Base-by-base conservation (phyloP, 2,113 vertebrate species). In the Galeopterus variegatus region DNA sequence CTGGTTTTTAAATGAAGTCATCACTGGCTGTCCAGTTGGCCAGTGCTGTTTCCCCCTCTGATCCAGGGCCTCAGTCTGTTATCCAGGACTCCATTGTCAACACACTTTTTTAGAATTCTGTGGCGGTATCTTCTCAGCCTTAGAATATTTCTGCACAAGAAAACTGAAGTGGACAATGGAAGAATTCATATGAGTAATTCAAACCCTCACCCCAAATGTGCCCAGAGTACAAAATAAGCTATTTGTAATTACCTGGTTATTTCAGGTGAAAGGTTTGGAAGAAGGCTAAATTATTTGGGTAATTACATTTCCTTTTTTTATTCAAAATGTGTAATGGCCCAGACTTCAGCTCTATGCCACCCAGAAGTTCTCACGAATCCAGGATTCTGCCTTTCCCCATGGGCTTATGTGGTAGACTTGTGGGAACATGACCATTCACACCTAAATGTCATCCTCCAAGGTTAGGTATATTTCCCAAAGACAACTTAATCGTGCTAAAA, bases 221-320 rank as follows among this genome's bases (percentile, higher is more conserved):
- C 64, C 31, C n/a, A 72, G 79, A 95, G 92, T 76, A 97, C 84
- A 96, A 96, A 97, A 87, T 70, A 95, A 92, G 60, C 70, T 88
- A 77, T 82, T 93, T 86, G 92, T 85, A 94, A 94, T 97, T 88
- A 89, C 93, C 94, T 93, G 88, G 93, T 96, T 98, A 92, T 96
- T 96, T 96, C 85, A 73, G 50, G 58, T 94, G 82, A 96, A 77
- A 96, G 93, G n/a, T 95, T 91, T 96, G 65, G 58, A 84, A 82
- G 96, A 92, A 94, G 58, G 24, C 82, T 75, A 94, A 89, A 93
- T 93, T 91, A 93, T 96, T 54, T 96, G 85, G 87, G 31, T 65
- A 96, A 85, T 96, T 90, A 76, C 60, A n/a, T 93, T 97, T 54
- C 93, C 70, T 60, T 83, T 96, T 96, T 92, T 88, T 75, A 65